These are phyloP conservation scores for Steinernema scapterisci DNA, from an alignment of 2,888 invertebrate species.

Conservation along the genomic window DNA sequence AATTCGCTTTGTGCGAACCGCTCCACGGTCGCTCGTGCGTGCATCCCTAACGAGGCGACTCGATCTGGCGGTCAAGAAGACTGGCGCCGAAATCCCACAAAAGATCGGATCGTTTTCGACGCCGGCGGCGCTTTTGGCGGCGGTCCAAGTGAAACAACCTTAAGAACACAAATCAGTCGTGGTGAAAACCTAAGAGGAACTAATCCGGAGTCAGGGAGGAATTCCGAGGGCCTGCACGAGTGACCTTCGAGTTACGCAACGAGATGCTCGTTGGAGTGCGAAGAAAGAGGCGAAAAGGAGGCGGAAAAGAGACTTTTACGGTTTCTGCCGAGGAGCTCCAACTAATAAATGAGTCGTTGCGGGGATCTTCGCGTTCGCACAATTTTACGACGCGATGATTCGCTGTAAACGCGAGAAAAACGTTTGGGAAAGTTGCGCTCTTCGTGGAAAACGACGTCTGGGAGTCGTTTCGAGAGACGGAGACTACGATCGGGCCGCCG, in stretches of 20 bases:
- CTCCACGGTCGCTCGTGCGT: conserved; percentile 11
- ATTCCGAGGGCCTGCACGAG: neutral
- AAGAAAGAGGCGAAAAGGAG: neutral
- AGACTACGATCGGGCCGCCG: neutral
- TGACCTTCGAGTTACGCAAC: conserved; percentile 30
- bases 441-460: neutral
- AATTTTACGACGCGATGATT: conserved; percentile 26
- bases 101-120: neutral
- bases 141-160: neutral
- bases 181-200: neutral
- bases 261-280: neutral
- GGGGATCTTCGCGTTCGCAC: conserved; percentile 15
- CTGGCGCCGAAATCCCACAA: neutral
- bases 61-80: neutral
- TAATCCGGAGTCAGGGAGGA: neutral
- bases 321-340: neutral
- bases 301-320: conserved; percentile 7
- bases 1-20: conserved; percentile 9
- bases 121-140: neutral
- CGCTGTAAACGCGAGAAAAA: conserved; percentile 26
- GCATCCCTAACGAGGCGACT: conserved; percentile 9
- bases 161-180: neutral
- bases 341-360: conserved; percentile 27
- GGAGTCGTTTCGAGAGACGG: neutral
- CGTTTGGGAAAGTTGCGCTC: conserved; percentile 31